Conservation (phyloP, 1,140 invertebrate genomes). For the Frieseomelitta varia region DNA sequence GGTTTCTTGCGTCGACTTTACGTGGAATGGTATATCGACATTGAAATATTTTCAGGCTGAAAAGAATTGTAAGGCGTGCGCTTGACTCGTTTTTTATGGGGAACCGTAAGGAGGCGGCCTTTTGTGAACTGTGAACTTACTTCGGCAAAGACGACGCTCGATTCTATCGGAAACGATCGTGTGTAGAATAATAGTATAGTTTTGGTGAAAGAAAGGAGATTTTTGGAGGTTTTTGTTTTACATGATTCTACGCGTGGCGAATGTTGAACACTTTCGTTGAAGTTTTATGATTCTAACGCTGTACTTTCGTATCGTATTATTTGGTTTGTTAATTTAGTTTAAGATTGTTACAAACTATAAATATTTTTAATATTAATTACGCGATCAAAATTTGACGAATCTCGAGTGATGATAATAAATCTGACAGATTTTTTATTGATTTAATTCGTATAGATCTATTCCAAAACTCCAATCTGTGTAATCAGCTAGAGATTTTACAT, state of each 20-base stretch:
- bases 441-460: too few relatives aligned
- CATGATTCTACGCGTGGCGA: neutral
- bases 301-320: neutral
- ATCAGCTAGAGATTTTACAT: neutral
- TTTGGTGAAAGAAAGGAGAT: neutral
- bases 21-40: neutral
- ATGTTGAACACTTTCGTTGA: neutral
- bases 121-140: neutral
- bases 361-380: too few relatives aligned
- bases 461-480: neutral
- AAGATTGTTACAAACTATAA: too few relatives aligned
- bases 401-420: too few relatives aligned
- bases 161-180: constrained; percentile 12
- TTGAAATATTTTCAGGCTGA: neutral
- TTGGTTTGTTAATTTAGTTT: too few relatives aligned
- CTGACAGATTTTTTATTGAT: too few relatives aligned
- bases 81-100: neutral
- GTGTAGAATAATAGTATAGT: neutral
- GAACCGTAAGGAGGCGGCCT: neutral
- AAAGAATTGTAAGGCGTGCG: neutral
- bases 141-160: neutral
- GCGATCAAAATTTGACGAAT: too few relatives aligned
- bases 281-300: neutral
- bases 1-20: neutral
- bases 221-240: neutral